Conservation (phyloP, 1,140 invertebrate species). For the Diploscapter pachys region DNA sequence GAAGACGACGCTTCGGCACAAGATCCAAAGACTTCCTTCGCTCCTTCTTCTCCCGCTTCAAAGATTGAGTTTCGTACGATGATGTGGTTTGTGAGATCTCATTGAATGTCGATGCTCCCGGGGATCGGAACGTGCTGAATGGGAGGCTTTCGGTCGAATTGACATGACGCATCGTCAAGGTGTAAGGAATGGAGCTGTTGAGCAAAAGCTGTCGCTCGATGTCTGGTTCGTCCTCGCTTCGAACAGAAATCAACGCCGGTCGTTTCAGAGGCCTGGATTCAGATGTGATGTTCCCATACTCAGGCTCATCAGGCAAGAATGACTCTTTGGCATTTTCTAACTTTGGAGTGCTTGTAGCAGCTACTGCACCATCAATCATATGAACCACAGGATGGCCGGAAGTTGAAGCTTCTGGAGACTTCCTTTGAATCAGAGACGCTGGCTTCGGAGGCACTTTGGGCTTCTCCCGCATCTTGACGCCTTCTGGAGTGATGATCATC, state of each 20-base stretch:
- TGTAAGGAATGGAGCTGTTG: conserved; percentile 62
- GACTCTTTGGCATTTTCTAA: conserved; percentile 3
- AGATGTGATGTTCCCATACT: not conserved
- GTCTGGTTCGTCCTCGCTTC: conserved; percentile 40
- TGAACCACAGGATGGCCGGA: conserved; percentile 22
- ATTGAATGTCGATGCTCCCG: conserved; percentile 10
- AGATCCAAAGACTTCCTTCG: conserved; percentile 58
- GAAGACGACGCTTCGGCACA: conserved; percentile 60
- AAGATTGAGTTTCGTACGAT: conserved; percentile 11
- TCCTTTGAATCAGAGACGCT: conserved; percentile 6
- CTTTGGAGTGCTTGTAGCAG: conserved; percentile 29
- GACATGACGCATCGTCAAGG: conserved; percentile 59
- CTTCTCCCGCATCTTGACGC: conserved; percentile 37
- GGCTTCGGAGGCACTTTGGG: conserved; percentile 40
- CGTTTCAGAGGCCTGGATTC: conserved; percentile 2
- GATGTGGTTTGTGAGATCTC: not conserved
- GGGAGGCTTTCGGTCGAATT: conserved; percentile 18
- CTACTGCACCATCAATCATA: conserved; percentile 29
- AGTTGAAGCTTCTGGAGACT: conserved; percentile 8
- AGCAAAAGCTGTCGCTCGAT: conserved; percentile 47
- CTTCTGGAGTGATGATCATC: conserved; percentile 40
- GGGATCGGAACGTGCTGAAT: conserved; percentile 5
- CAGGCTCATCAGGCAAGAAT: too few relatives aligned
- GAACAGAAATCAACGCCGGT: conserved; percentile 39
- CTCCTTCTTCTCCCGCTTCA: conserved; percentile 24